Evolutionary conservation across 30 jellyfish, hydroid and myxozoan species (phyloP).

Genomic region (Hydractinia echinata): DNA sequence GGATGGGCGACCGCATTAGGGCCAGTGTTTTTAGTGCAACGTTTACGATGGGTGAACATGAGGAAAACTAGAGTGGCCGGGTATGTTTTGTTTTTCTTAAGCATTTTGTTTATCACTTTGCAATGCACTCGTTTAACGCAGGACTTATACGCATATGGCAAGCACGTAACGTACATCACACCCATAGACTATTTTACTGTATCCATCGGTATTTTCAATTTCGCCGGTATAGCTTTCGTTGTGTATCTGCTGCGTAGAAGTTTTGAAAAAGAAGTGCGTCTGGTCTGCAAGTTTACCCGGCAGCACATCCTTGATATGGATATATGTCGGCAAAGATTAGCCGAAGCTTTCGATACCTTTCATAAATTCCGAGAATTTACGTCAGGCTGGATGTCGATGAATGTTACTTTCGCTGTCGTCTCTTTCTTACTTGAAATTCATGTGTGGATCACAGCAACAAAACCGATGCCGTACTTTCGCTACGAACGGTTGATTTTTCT

Average conservation of each 20-base stretch:
- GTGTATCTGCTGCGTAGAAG: constrained; percentile 86
- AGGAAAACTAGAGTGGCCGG: constrained; percentile 95
- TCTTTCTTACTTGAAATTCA: constrained; percentile 78
- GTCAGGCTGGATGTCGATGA: constrained; percentile 98
- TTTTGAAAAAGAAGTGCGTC: constrained; percentile 93
- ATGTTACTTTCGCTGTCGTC: constrained; percentile 69
- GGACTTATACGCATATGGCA: constrained; percentile 75
- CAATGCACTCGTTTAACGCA: constrained; percentile 73
- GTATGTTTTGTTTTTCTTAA: constrained; percentile 61
- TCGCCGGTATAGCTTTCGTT: constrained; percentile 76
- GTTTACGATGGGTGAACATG: constrained; percentile 93
- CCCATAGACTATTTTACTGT: constrained; percentile 69
- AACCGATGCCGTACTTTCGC: constrained; percentile 54
- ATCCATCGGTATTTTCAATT: constrained; percentile 75
- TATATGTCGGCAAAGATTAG: constrained; percentile 86
- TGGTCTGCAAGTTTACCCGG: constrained; percentile 63
- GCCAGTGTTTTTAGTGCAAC: constrained; percentile 88
- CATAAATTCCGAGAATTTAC: constrained; percentile 93
- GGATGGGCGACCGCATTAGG: constrained; percentile 90
- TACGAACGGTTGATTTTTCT: constrained; percentile 82
- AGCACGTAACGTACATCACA: constrained; percentile 37
- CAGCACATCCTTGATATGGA: constrained; percentile 74
- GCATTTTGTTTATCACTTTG: constrained; percentile 74
- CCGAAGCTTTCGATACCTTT: constrained; percentile 92
- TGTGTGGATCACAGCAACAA: constrained; percentile 76